Evolutionary conservation across 1,140 invertebrate species (phyloP), one percentile per base, ranked within the genome.

Genomic region (Hylyphantes graminicola): DNA sequence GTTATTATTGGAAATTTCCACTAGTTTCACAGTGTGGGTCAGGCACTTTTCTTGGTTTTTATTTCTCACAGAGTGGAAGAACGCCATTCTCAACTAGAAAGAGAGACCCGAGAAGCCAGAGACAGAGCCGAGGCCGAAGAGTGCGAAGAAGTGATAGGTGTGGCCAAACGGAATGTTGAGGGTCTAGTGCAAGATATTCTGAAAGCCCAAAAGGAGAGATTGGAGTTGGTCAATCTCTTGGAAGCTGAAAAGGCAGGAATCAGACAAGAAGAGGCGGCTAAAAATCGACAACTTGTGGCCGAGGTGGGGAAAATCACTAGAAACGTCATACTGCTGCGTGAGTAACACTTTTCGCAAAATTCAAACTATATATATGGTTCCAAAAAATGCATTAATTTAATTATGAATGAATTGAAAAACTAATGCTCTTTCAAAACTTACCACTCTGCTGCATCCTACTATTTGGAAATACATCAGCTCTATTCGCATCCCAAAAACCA

Each of bases 261-360:
- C 7, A 57, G 9, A 13, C 0, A 13, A 10, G 65, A 80, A 21
- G 53, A 70, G 11, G 15, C 35, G 4, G 11, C 15, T 6, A 50
- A 35, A 15, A 15, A 1, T 9, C 12, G 50, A 7, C 48, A 59
- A 13, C 51, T 50, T 17, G 17, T 67, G n/a, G 5, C n/a, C 8
- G 77, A 80, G 15, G 77, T 70, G 21, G 64, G 70, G 13, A 57
- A 10, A 7, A 53, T 68, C 13, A 70, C 50, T 9, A 57, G 65
- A 9, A 80, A 70, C 12, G 35, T 80, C 17, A 67, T 80, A 13
- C 8, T 80, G 17, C 8, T 80, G 54, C 64, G 77, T 80, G 15
- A 70, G 77, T 19, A 15, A 35, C 1, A 35, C 35, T 35, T 35
- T 35, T 35, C 35, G 35, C n/a, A 35, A 35, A 35, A 35, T 35